Evolutionary conservation across 2,888 invertebrate species (phyloP), one percentile per base, ranked within the genome.

Genomic region (Adela reaumurella): DNA sequence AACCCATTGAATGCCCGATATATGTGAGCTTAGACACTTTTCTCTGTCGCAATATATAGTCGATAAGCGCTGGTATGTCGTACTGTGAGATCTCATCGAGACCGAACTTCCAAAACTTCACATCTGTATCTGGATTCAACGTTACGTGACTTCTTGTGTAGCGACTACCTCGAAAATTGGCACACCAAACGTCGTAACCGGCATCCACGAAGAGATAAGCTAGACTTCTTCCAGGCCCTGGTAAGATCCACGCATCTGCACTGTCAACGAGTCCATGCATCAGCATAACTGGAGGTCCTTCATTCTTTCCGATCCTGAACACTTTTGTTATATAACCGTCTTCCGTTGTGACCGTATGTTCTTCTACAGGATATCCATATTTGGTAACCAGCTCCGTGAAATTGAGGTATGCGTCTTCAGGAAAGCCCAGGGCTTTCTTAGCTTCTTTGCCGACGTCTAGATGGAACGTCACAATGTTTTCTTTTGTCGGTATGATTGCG

Each of bases 1-100:
- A 83, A 18, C 90, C 91, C 65, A 82, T 82, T 6, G 89, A 90
- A 61, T 90, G 88, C 1, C 89, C 91, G 6, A 87, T 65, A 60
- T 86, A 88, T 56, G 81, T 82, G 1, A 91, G 54, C 50, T 82
- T 69, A 1, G 74, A 54, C 42, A 77, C 68, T 2, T 77, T 74
- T 0, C 87, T 87, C 3, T 51, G 46, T 1, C 54, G 47, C 2
- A 69, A 52, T n/a, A 74, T 58, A 47, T 64, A 65, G 54, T 74
- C 70, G 5, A 73, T 81, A 62, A 82, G 82, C 0, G 88, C 83
- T 8, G 91, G 87, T 1, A 91, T 51, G 63, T 93, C 92, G 56
- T 81, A 82, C 44, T 70, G 59, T 0, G 88, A 90, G 62, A 87
- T 85, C 62, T 92, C 87, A 60, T 90, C 87, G 69, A 83, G 85